Percentiles rank a stretch among this genome's conserved stretches.
These are phyloP conservation scores for Chiloscyllium plagiosum DNA, from an alignment of 2,113 vertebrate genomes.

Conservation along the genomic window DNA sequence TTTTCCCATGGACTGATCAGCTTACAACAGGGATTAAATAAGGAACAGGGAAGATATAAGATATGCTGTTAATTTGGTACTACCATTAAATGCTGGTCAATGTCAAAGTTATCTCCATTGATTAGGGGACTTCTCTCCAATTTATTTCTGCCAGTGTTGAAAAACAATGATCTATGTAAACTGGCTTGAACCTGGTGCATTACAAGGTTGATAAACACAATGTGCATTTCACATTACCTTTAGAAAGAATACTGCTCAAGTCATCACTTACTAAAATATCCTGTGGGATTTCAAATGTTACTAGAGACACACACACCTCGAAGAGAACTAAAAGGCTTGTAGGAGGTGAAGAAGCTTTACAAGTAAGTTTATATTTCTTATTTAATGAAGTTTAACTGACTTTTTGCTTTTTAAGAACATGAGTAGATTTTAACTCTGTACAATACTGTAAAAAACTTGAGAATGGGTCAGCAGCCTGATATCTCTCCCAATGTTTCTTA, in stretches of 20 bases:
- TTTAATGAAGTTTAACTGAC: background rate
- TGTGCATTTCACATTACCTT: background rate
- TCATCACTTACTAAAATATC: constrained; percentile 48
- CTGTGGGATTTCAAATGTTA: constrained; percentile 54
- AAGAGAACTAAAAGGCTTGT: constrained; percentile 60
- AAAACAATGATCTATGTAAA: background rate
- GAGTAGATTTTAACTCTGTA: background rate
- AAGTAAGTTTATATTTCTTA: constrained; percentile 48
- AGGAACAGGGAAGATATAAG: background rate
- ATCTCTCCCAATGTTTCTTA: background rate
- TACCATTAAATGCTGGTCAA: background rate
- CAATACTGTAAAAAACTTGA: background rate
- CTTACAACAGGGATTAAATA: background rate
- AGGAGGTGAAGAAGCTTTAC: constrained; percentile 54
- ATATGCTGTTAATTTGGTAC: background rate
- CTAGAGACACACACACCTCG: background rate
- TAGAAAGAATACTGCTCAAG: constrained; percentile 63
- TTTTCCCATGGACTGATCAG: background rate
- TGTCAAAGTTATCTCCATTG: background rate
- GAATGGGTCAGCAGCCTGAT: too few species aligned
- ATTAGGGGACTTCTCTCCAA: background rate
- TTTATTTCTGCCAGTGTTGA: background rate
- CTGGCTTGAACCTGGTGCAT: background rate
- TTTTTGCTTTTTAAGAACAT: background rate
- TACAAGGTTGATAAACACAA: background rate